Evolutionary conservation across 2,888 invertebrate species (phyloP).

Genomic region (Epistrophe eligans): DNA sequence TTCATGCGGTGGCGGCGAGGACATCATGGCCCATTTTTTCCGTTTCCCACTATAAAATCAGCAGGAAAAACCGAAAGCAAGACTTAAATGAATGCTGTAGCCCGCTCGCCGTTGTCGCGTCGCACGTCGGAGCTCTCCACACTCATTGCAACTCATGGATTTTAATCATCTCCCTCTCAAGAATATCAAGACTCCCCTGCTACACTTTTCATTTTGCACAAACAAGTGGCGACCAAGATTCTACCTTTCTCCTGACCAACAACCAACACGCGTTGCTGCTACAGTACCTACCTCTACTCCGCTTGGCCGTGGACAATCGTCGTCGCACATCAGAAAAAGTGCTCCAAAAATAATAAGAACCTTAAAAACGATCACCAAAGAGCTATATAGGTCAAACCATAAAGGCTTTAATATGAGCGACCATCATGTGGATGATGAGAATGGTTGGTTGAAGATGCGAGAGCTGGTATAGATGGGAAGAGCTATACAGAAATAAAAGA

Average conservation of each 20-base stretch:
- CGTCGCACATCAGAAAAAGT: slow-evolving; percentile 23
- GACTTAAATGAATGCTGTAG: slow-evolving; percentile 44
- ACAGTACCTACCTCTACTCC: neutral
- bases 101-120: slow-evolving; percentile 9
- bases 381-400: slow-evolving; percentile 60
- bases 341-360: slow-evolving; percentile 57
- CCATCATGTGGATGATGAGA: slow-evolving; percentile 44
- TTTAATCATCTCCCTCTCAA: slow-evolving; percentile 64
- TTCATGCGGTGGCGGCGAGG: slow-evolving; percentile 32
- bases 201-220: slow-evolving; percentile 65
- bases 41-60: neutral
- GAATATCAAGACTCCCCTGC: slow-evolving; percentile 45
- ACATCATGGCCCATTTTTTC: slow-evolving; percentile 43
- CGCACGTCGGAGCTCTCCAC: neutral
- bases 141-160: slow-evolving; percentile 52
- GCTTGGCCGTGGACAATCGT: slow-evolving; percentile 1
- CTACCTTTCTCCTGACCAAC: slow-evolving; percentile 62
- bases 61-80: slow-evolving; percentile 67
- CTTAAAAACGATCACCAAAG: slow-evolving; percentile 58
- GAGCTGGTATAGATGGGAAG: slow-evolving; percentile 10
- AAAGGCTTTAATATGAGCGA: slow-evolving; percentile 33
- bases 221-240: slow-evolving; percentile 16
- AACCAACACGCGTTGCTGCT: slow-evolving; percentile 3
- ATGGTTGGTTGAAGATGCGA: neutral
- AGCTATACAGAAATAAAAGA: slow-evolving; percentile 1